Evolutionary conservation across 2,797 vertebrate species (phyloP).

Genomic region (Crenuchus spilurus): DNA sequence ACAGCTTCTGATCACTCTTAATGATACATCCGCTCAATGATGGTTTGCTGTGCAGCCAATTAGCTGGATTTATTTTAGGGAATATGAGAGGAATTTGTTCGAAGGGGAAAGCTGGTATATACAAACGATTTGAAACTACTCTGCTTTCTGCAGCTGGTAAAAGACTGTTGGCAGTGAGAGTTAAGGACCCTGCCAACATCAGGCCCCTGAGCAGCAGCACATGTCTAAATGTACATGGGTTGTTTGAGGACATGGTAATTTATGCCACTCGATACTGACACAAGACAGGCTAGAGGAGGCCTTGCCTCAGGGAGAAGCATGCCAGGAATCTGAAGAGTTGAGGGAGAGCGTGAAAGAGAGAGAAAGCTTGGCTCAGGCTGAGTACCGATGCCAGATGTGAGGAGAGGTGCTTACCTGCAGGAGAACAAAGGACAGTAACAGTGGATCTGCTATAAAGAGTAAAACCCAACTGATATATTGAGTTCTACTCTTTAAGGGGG

Average conservation of each 20-base stretch:
- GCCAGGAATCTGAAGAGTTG: constrained; percentile 65
- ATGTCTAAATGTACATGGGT: constrained; percentile 59
- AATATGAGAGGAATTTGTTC: constrained; percentile 44
- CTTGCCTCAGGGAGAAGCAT: constrained; percentile 60
- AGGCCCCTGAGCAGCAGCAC: constrained; percentile 32
- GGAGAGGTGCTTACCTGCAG: constrained; percentile 52
- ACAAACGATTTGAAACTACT: constrained; percentile 46
- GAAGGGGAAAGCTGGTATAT: constrained; percentile 9
- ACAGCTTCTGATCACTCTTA: constrained; percentile 22
- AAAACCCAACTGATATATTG: neutral
- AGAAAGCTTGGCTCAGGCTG: constrained; percentile 49
- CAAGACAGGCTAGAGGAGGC: constrained; percentile 62
- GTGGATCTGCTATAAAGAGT: constrained; percentile 22
- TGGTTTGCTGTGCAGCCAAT: constrained; percentile 47
- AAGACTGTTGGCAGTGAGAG: constrained; percentile 39
- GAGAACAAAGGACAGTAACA: constrained; percentile 22
- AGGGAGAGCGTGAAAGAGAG: neutral
- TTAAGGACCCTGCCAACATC: constrained; percentile 35
- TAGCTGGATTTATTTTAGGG: constrained; percentile 49
- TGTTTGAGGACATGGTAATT: constrained; percentile 70
- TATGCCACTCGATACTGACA: constrained; percentile 63
- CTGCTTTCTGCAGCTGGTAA: constrained; percentile 39
- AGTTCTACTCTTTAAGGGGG: too few species aligned
- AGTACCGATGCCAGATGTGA: constrained; percentile 63
- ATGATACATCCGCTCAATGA: constrained; percentile 29